Conservation (phyloP, 2,888 invertebrate species). For the Rhamnusium bicolor region DNA sequence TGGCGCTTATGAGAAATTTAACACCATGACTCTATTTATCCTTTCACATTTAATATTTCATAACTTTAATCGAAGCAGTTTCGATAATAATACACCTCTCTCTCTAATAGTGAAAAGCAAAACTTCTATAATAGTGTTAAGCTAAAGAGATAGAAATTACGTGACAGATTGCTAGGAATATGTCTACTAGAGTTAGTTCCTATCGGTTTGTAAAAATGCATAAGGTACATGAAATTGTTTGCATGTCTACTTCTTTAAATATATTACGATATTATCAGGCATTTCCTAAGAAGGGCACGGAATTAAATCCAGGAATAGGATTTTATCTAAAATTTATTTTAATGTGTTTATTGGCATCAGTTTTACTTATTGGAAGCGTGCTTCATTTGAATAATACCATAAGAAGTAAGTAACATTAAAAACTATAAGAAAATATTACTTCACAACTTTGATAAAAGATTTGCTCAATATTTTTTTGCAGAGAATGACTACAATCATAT, state of each 20-base stretch:
- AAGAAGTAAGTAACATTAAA: conserved; percentile 36
- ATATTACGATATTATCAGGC: conserved; percentile 26
- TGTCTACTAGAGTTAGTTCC: background rate
- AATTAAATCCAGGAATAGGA: conserved; percentile 25
- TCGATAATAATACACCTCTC: background rate
- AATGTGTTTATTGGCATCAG: conserved; percentile 19
- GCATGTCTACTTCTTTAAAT: conserved; percentile 25
- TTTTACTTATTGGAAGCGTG: conserved; percentile 34
- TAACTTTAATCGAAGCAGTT: background rate
- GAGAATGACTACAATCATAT: conserved; percentile 29
- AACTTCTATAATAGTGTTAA: background rate
- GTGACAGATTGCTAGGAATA: background rate
- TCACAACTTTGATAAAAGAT: background rate
- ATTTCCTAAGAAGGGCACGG: conserved; percentile 28
- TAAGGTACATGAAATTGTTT: conserved; percentile 23
- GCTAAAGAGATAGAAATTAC: background rate
- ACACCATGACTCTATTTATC: background rate
- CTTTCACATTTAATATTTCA: background rate
- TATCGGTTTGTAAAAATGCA: background rate
- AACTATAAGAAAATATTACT: background rate
- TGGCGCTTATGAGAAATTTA: background rate
- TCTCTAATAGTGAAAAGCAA: background rate
- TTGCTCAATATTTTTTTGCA: conserved; percentile 17
- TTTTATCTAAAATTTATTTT: conserved; percentile 35
- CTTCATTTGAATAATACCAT: conserved; percentile 36